Evolutionary conservation across 2,888 invertebrate genomes (phyloP).

Genomic region (Phania funesta): DNA sequence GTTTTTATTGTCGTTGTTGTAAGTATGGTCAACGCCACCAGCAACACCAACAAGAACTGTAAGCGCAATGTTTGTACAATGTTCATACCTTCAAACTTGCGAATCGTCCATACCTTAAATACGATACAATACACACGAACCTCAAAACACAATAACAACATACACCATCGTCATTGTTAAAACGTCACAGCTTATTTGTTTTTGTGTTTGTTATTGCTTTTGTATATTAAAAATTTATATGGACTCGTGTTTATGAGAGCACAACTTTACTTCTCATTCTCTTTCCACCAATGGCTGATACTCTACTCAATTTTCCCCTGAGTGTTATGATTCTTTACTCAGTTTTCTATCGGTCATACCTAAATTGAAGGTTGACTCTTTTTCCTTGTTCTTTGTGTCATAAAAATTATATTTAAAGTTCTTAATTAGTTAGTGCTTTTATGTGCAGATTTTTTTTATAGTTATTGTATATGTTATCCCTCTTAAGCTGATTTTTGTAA

Average conservation of each 20-base stretch:
- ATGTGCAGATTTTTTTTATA: conserved; percentile 19
- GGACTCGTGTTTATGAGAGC: conserved; percentile 24
- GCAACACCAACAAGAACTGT: conserved; percentile 22
- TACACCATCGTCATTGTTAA: conserved; percentile 58
- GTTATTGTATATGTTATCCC: background rate
- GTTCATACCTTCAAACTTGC: background rate
- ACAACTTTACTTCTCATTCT: background rate
- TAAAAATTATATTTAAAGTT: conserved; percentile 21
- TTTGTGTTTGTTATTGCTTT: conserved; percentile 1
- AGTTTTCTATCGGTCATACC: background rate
- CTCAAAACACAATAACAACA: conserved; percentile 21
- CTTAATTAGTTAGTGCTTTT: conserved; percentile 48
- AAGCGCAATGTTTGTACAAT: background rate
- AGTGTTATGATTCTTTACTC: background rate
- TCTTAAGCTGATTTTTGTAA: background rate
- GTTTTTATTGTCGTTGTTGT: conserved; percentile 43
- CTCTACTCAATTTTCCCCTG: conserved; percentile 63
- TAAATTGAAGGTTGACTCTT: background rate
- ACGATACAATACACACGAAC: background rate
- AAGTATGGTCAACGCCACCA: conserved; percentile 60
- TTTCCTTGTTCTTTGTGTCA: background rate
- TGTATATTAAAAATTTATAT: no score
- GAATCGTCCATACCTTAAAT: conserved; percentile 8
- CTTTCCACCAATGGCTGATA: conserved; percentile 58
- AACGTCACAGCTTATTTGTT: conserved; percentile 40